Base-by-base conservation (phyloP, 2,113 vertebrate genomes). In the Crotalus helleri region DNA sequence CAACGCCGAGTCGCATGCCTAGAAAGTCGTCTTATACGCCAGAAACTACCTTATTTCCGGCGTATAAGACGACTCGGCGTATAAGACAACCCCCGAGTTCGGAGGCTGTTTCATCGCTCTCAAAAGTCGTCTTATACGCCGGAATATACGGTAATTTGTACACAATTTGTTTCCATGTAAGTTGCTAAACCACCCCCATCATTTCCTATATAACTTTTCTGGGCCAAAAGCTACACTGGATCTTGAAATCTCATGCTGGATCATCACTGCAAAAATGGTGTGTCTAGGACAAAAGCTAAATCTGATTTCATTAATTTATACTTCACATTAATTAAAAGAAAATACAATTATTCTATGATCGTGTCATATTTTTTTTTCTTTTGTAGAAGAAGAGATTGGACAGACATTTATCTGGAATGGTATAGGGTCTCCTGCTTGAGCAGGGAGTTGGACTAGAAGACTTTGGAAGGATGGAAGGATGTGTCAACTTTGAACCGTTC, bases 131-230 rank as follows among this genome's bases (percentile, higher is more conserved):
- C n/a, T n/a, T n/a, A n/a, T n/a, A n/a, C n/a, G n/a, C n/a, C n/a
- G n/a, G n/a, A n/a, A n/a, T n/a, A n/a, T n/a, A n/a, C n/a, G n/a
- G n/a, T n/a, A 46, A 54, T 39, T 91, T 44, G 8, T 53, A 19
- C 29, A 7, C 23, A n/a, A 69, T 91, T 85, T 90, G 61, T 19
- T n/a, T 0, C 0, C 15, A 0, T 0, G 0, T 85, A 5, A 0
- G 5, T 1, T 1, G 54, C 46, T 2, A 91, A 74, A 55, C 23
- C 21, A 49, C 15, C 24, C 39, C 24, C 19, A 55, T 74, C 15
- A 81, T 15, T 39, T 33, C 17, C 33, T 44, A 33, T 21, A 21
- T 17, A 81, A 81, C 33, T 81, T 81, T 44, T 39, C 13, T 81
- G 33, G 33, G 33, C 7, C 69, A 81, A 81, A 81, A 81, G 7